A percentile compares a stretch with the other conserved stretches of the same genome.
Evolutionary conservation across 2,113 vertebrate genomes (phyloP).

Genomic region (Desmodus rotundus): DNA sequence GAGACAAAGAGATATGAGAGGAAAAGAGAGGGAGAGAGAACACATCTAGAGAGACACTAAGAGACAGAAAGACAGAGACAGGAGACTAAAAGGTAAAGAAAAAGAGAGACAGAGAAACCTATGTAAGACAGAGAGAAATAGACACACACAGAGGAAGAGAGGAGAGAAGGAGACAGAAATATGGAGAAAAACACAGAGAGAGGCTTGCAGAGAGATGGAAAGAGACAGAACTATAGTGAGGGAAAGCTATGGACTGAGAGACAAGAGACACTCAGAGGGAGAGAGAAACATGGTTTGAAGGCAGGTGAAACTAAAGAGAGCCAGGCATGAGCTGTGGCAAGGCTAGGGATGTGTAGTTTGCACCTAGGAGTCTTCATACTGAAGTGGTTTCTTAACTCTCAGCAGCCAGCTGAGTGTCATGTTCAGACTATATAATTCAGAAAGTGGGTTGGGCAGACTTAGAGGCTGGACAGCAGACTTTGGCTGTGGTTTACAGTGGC

Average conservation of each 20-base stretch:
- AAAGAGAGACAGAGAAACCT: neutral
- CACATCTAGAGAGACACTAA: neutral
- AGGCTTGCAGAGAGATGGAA: neutral
- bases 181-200: neutral
- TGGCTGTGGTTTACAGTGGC: neutral
- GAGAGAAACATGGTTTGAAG: neutral
- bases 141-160: neutral
- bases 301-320: neutral
- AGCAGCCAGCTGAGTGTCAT: neutral
- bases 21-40: neutral
- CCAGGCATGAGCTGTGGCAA: neutral
- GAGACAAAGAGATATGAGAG: neutral
- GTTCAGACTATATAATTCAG: neutral
- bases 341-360: neutral
- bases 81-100: neutral
- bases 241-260: neutral
- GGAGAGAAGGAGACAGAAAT: neutral
- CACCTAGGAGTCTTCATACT: neutral
- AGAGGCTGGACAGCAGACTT: neutral
- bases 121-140: neutral
- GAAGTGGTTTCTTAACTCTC: neutral
- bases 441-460: neutral
- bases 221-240: neutral
- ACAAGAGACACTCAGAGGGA: neutral
- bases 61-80: neutral